Percentiles rank a stretch among this genome's conserved stretches.
Conservation (phyloP, 2,113 vertebrate genomes). For the Cottus gobio region DNA sequence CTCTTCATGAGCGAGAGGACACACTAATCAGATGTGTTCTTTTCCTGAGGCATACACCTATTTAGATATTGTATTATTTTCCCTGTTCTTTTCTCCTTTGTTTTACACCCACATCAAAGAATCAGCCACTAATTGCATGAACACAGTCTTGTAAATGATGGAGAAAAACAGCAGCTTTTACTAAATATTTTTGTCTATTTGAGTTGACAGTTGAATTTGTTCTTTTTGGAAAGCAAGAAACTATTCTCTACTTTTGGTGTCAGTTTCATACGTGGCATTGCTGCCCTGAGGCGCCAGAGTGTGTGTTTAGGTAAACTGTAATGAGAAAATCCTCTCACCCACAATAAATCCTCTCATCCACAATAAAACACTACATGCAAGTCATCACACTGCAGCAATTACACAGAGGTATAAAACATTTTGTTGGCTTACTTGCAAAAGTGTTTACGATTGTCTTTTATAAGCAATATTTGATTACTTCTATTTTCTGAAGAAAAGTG, state of each 20-base stretch:
- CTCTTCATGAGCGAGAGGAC: conserved; percentile 12
- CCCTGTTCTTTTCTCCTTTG: not conserved
- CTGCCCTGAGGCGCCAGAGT: not conserved
- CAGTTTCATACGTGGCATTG: conserved; percentile 16
- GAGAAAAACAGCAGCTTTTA: not conserved
- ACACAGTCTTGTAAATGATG: not conserved
- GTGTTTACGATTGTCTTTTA: not conserved
- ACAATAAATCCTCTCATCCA: conserved; percentile 11
- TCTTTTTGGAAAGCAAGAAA: not conserved
- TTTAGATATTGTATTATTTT: conserved; percentile 19
- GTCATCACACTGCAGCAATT: not conserved
- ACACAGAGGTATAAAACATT: conserved; percentile 6
- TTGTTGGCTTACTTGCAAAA: not conserved
- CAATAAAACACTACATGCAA: conserved; percentile 6
- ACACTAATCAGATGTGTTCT: conserved; percentile 16
- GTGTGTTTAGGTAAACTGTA: conserved; percentile 9
- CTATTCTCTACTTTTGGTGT: conserved; percentile 6
- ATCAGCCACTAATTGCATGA: conserved; percentile 4
- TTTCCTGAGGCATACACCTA: not conserved
- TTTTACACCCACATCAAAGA: not conserved
- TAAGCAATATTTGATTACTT: not conserved
- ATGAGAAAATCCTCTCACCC: conserved; percentile 22
- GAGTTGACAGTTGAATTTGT: not conserved
- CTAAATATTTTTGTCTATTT: not conserved
- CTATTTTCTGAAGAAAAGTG: not conserved